phyloP scores from a whole-genome alignment of 2,888 invertebrate genomes.

The Maniola hyperantus region DNA sequence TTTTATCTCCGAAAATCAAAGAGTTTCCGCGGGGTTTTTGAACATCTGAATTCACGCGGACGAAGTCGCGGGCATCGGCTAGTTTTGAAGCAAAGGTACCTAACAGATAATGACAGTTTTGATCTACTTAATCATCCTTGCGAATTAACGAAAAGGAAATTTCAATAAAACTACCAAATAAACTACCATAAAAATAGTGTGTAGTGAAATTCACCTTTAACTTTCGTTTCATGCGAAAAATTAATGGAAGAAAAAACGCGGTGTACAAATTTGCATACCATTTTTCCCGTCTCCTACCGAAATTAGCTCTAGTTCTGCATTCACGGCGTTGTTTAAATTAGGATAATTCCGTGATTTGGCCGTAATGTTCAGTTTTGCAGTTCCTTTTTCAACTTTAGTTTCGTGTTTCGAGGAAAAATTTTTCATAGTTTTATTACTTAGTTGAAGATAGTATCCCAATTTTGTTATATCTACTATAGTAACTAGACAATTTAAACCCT shows the following conservation, averaged over 20 bases:
- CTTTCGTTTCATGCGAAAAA: constrained; percentile 63
- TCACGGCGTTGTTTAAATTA: constrained; percentile 76
- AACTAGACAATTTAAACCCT: background rate
- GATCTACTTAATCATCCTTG: no score
- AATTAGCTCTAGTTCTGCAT: constrained; percentile 72
- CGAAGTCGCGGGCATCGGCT: no score
- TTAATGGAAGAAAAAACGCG: constrained; percentile 81
- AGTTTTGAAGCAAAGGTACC: no score
- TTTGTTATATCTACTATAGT: background rate
- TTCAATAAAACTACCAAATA: no score
- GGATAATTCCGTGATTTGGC: constrained; percentile 53
- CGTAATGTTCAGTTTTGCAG: constrained; percentile 30
- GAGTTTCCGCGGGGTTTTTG: no score
- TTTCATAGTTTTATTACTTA: constrained; percentile 1
- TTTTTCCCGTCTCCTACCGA: constrained; percentile 72
- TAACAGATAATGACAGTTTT: no score
- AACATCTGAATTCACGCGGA: no score
- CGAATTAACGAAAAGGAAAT: no score
- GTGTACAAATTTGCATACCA: constrained; percentile 81
- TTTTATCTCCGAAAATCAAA: no score
- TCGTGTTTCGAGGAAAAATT: constrained; percentile 8
- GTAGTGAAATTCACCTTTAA: constrained; percentile 21
- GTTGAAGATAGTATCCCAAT: background rate
- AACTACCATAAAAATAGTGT: no score
- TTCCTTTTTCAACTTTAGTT: constrained; percentile 16